Evolutionary conservation across 2,888 invertebrate genomes (phyloP), one percentile per base, ranked within the genome.

Genomic region (Meiosimyza platycephala): DNA sequence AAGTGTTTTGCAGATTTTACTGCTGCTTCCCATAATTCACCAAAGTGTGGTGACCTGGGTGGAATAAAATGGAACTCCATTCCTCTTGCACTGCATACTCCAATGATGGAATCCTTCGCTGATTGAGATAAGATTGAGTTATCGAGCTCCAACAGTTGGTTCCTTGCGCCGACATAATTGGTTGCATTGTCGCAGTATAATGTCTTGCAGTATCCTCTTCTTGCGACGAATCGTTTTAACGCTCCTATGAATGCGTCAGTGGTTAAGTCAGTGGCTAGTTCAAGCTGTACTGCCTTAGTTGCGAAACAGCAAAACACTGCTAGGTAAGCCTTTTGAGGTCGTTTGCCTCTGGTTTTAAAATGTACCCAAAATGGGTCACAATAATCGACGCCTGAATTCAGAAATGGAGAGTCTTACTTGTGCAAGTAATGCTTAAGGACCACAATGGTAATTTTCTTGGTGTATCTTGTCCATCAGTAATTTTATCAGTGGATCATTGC

Each of bases 211-310:
- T 4, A 15, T 1, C 75, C 75, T 57, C 73, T 62, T 11, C 76
- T 47, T 12, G 40, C 16, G 7, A 75, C 52, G 16, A 76, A 75
- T 50, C 74, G 54, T 62, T 69, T 54, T 48, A 75, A 54, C 7
- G 63, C 64, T 0, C 63, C 77, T 33, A 76, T 55, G 18, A 77
- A 76, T 12, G 69, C 68, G 15, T 68, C 60, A 1, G 70, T 63
- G 1, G 77, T 71, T 22, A 77, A 52, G 15, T 71, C 72, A 1
- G 55, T 16, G 0, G 73, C 75, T 2, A 74, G 55, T 33, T 77
- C 76, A 0, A 76, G 47, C 40, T 76, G 76, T 28, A 74, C 28
- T 2, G 74, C 74, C 18, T 72, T 72, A 0, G 73, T 74, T 12
- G 18, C 33, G 47, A 77, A 70, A 40, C 48, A 28, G 4, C 28